A percentile compares a stretch with the other conserved stretches of the same genome.
These are phyloP conservation scores for Petrocephalus microphthalmus DNA, from an alignment of 2,113 vertebrate genomes.

Conservation along the genomic window DNA sequence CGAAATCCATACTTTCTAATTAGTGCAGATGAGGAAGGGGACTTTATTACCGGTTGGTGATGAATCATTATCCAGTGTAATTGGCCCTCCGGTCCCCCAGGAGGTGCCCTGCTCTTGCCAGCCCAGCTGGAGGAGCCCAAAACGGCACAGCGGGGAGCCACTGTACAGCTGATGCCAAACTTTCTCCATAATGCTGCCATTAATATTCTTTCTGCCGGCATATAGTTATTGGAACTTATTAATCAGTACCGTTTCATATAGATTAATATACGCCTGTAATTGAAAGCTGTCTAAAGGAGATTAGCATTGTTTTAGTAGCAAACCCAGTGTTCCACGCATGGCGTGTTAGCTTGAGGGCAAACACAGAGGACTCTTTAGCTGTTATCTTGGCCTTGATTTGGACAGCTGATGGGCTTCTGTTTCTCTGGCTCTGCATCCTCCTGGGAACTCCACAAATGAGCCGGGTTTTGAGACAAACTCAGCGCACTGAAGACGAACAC, in stretches of 20 bases:
- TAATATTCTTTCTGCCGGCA: slow-evolving; percentile 41
- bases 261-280: slow-evolving; percentile 30
- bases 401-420: neutral
- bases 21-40: slow-evolving; percentile 58
- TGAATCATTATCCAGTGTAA: slow-evolving; percentile 66
- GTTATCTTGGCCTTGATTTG: neutral
- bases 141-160: slow-evolving; percentile 38
- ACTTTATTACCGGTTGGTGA: slow-evolving; percentile 56
- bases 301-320: neutral
- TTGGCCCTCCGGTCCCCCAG: slow-evolving; percentile 63
- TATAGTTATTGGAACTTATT: slow-evolving; percentile 36
- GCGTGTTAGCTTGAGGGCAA: neutral
- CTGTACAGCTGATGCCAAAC: slow-evolving; percentile 33
- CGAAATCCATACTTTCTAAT: slow-evolving; percentile 54
- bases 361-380: neutral
- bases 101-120: slow-evolving; percentile 60
- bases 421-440: neutral
- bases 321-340: neutral
- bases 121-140: slow-evolving; percentile 43
- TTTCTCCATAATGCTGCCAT: slow-evolving; percentile 29
- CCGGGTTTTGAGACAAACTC: neutral
- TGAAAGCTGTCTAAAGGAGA: slow-evolving; percentile 20
- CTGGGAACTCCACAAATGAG: neutral
- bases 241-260: slow-evolving; percentile 34
- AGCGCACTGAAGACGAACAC: neutral